Evolutionary conservation across 2,113 vertebrate species (phyloP).

Genomic region (Gasterosteus aculeatus): DNA sequence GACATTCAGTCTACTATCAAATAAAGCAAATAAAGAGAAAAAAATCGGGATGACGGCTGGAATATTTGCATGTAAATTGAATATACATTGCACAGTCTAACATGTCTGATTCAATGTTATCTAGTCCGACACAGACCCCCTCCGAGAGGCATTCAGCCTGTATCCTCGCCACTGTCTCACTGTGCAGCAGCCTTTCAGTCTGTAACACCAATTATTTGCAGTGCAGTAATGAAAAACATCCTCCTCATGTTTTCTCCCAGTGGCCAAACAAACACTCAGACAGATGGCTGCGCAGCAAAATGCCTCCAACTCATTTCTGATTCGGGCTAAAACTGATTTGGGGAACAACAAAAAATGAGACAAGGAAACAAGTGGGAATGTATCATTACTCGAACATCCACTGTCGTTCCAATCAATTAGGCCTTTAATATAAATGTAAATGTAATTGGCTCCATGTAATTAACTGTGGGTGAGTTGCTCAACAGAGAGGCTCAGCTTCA

Average conservation of each 20-base stretch:
- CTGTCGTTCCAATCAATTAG: constrained; percentile 70
- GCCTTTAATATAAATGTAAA: constrained; percentile 78
- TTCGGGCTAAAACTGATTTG: constrained; percentile 40
- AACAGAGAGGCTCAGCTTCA: constrained; percentile 26
- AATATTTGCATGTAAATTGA: not conserved
- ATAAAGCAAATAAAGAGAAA: not conserved
- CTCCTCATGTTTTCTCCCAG: constrained; percentile 13
- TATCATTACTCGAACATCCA: constrained; percentile 58
- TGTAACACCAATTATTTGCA: not conserved
- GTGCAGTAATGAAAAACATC: not conserved
- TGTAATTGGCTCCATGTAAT: constrained; percentile 63
- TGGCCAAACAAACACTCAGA: constrained; percentile 10
- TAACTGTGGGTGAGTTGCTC: constrained; percentile 50
- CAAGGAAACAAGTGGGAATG: constrained; percentile 51
- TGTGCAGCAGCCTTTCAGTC: not conserved
- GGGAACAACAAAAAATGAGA: constrained; percentile 39
- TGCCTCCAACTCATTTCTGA: constrained; percentile 29
- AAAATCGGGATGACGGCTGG: not conserved
- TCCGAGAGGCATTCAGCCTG: not conserved
- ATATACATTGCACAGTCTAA: not conserved
- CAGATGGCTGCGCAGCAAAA: constrained; percentile 55
- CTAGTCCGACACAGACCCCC: not conserved
- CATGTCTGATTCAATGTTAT: not conserved
- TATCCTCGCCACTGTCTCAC: not conserved
- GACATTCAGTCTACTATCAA: not conserved